These are phyloP conservation scores for Amiota communis DNA, from an alignment of 2,888 invertebrate genomes.

Conservation along the genomic window DNA sequence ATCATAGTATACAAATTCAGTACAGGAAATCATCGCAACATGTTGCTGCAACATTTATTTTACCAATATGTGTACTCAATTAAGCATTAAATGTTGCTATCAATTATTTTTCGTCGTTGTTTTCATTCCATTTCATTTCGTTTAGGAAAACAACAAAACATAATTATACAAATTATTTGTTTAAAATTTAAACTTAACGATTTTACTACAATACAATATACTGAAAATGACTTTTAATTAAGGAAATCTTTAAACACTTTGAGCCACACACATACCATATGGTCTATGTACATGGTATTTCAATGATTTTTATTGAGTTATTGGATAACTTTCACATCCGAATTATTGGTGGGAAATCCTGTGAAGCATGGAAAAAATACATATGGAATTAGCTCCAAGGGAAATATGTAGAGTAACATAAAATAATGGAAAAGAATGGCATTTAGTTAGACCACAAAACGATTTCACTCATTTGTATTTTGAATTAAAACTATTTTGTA, in stretches of 20 bases:
- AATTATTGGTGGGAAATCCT: neutral
- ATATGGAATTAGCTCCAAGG: too few relatives aligned
- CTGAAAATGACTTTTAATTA: conserved; percentile 23
- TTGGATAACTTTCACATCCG: conserved; percentile 16
- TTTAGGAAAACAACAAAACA: conserved; percentile 5
- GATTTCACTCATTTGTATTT: neutral
- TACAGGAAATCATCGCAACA: conserved; percentile 26
- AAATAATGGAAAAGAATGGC: neutral
- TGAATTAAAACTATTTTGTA: too few relatives aligned
- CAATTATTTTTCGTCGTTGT: neutral
- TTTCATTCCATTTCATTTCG: too few relatives aligned
- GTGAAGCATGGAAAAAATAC: too few relatives aligned
- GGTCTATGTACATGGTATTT: neutral
- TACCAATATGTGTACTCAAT: neutral
- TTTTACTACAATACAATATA: neutral
- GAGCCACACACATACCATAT: neutral
- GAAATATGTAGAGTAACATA: too few relatives aligned
- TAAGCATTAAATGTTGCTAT: neutral
- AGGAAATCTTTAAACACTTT: conserved; percentile 19
- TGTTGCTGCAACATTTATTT: conserved; percentile 14
- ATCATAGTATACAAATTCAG: too few relatives aligned
- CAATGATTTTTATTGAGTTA: neutral
- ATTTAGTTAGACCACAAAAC: neutral
- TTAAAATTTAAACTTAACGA: neutral
- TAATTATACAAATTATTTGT: neutral